Evolutionary conservation across 2,888 invertebrate species (phyloP).

Genomic region (Physocephala rufipes): DNA sequence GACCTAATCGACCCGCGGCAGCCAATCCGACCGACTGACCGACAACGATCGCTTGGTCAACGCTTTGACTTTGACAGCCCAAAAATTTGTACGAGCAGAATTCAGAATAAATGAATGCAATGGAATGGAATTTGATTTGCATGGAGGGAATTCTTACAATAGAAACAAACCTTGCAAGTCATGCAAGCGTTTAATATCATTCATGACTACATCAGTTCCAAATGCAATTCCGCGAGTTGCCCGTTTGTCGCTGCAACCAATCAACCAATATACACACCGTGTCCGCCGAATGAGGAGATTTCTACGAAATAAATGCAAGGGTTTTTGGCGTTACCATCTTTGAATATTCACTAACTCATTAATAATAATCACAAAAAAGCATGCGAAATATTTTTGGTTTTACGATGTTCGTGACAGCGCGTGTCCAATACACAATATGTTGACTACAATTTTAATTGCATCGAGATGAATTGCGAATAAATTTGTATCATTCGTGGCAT

Average conservation of each 20-base stretch:
- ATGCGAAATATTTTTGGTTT: background rate
- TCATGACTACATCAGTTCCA: background rate
- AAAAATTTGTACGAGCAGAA: slow-evolving; percentile 11
- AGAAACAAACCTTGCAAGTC: background rate
- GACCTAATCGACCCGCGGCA: no score
- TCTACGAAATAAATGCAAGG: background rate
- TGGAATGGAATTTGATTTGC: slow-evolving; percentile 12
- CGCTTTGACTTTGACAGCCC: background rate
- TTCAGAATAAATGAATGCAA: no score
- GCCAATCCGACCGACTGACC: background rate
- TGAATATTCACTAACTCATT: slow-evolving; percentile 31
- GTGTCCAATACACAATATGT: slow-evolving; percentile 9
- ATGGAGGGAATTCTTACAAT: background rate
- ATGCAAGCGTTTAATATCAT: background rate
- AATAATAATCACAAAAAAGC: slow-evolving; percentile 6
- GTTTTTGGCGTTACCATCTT: background rate
- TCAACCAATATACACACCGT: no score
- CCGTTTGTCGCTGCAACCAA: no score
- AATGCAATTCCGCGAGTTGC: background rate
- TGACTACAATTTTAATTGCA: background rate
- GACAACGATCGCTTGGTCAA: background rate
- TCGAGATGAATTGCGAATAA: no score
- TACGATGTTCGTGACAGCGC: slow-evolving; percentile 25
- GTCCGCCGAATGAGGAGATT: no score
- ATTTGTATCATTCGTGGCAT: no score